A percentile compares a stretch with the other conserved stretches of the same genome.
Conservation (phyloP, 2,113 vertebrate species). For the Nesoenas mayeri region DNA sequence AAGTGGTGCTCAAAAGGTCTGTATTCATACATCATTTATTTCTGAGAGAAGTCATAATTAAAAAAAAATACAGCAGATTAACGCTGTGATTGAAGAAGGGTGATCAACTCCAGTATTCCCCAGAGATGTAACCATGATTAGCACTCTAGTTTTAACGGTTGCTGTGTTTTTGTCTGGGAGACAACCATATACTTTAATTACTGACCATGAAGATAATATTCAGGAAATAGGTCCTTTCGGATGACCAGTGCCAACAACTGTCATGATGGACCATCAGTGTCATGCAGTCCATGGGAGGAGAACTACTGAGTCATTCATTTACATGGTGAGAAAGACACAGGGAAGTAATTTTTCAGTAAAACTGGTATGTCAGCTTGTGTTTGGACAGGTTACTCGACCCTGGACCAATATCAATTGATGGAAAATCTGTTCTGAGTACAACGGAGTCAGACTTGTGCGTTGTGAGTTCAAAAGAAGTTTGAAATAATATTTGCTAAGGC, state of each 20-base stretch:
- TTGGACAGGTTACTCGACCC: not conserved
- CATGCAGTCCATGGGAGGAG: not conserved
- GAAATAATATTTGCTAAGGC: constrained; percentile 48
- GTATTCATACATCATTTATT: not conserved
- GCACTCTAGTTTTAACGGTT: not conserved
- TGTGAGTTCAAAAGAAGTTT: not conserved
- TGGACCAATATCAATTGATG: not conserved
- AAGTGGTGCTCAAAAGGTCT: not conserved
- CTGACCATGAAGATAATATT: not conserved
- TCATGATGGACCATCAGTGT: too few relatives aligned
- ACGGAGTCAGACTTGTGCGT: not conserved
- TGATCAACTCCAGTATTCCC: not conserved
- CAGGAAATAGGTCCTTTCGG: not conserved
- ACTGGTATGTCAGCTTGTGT: not conserved
- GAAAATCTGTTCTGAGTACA: not conserved
- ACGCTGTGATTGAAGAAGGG: not conserved
- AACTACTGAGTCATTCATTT: not conserved
- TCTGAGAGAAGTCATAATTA: not conserved
- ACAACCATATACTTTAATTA: not conserved
- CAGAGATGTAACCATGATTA: not conserved
- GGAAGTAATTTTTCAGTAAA: not conserved
- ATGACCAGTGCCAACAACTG: not conserved
- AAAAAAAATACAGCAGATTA: not conserved
- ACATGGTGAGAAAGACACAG: fast-evolving
- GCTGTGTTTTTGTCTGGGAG: not conserved